Base-by-base conservation (phyloP, 2,113 vertebrate species). In the Osmerus eperlanus region DNA sequence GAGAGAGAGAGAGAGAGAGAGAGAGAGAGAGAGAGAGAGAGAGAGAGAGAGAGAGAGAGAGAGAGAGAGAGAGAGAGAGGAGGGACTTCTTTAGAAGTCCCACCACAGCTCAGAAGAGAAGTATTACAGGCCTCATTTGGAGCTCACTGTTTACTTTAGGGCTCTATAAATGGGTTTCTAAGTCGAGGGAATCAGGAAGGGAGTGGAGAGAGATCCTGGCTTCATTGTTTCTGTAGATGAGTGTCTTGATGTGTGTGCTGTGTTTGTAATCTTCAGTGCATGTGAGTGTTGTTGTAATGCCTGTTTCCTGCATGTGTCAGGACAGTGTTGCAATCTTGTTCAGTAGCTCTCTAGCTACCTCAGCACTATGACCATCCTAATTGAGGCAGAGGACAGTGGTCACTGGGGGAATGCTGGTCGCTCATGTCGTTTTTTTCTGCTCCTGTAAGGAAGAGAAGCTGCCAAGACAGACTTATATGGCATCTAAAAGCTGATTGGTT, bases 81-180 rank as follows among this genome's bases (percentile, higher is more conserved):
- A 9, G 66, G 41, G 68, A 70, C 36, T 19, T n/a, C 71, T 73
- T 77, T 81, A 79, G 78, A 64, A 74, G 70, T 83, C 84, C 76
- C 81, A 80, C 68, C 82, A 77, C 85, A 82, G 79, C 68, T 76
- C 84, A 78, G 73, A 71, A 64, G 77, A 82, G 75, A 81, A 73
- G 76, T 79, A 88, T 83, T 84, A 77, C 83, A 84, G 78, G 83
- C 83, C 81, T 88, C 85, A 87, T 91, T 89, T 85, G 77, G 82
- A 84, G 80, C 89, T 89, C 84, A 81, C 73, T 89, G 84, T 86
- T 88, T 85, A 86, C 51, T 88, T 91, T 89, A 88, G 80, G 81
- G 68, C 77, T 68, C 65, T 68, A 85, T 84, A 90, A 91, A 89
- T 84, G 87, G 72, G 68, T 73, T 75, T 65, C 69, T 69, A 78